Evolutionary conservation across 2,888 invertebrate genomes (phyloP), one percentile per base, ranked within the genome.

Genomic region (Seira musarum): DNA sequence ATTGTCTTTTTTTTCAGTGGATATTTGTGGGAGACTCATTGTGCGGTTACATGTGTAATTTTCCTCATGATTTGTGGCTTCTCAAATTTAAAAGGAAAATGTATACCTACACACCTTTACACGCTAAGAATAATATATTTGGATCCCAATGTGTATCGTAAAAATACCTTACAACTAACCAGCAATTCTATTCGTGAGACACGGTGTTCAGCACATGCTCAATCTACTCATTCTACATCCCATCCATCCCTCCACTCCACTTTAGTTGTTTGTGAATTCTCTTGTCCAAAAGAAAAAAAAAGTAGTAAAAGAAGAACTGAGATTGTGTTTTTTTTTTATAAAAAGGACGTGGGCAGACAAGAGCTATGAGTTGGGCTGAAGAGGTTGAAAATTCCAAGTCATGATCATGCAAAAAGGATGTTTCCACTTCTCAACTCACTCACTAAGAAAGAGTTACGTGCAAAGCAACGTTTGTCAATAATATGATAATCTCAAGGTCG

Each of bases 401-500:
- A 53, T 53, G 53, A 30, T 30, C 30, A 30, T 30, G 30, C 53
- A 53, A 17, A 13, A n/a, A 53, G 30, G 30, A n/a, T 53, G 17
- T 53, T 53, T 53, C 53, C 53, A 53, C 53, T 53, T 53, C n/a
- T 53, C 17, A 53, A 53, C 6, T 53, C 53, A 53, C 6, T 53
- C 53, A 53, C 6, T 30, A 30, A 30, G 17, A 53, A 53, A 53
- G 53, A n/a, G 53, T 13, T 53, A 53, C 53, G 53, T 53, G 53
- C 53, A 53, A 53, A 53, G 53, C 17, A 53, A 35, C 68, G 64
- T 76, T 76, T 72, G 78, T 78, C 67, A 78, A 78, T 53, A 70
- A 57, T 81, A 81, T 81, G 81, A 77, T 77, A 81, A 81, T 81
- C 71, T 75, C 81, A 81, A 81, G 81, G 81, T 77, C 81, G 78